These are phyloP conservation scores for Lasioglossum zephyrum DNA, from an alignment of 2,888 invertebrate species.

Conservation along the genomic window DNA sequence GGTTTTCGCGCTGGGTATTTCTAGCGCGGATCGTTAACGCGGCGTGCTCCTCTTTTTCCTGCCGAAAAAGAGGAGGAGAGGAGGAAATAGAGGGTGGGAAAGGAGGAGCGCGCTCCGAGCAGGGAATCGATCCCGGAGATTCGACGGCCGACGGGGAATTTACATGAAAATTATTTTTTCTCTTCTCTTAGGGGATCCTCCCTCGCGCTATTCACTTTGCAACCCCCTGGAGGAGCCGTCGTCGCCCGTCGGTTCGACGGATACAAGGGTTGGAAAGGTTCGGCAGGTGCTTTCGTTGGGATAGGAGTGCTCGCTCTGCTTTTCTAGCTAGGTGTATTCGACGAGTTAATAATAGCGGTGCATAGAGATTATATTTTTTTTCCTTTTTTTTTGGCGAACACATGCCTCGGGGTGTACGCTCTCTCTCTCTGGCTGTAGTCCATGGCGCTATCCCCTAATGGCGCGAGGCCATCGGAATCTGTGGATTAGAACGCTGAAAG, in stretches of 20 bases:
- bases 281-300: neutral
- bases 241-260: neutral
- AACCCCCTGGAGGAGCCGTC: neutral
- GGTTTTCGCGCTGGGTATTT: neutral
- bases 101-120: neutral
- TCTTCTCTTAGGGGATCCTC: neutral
- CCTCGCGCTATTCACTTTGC: neutral
- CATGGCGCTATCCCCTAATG: neutral
- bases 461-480: neutral
- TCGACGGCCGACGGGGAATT: neutral
- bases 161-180: slow-evolving; percentile 6
- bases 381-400: neutral
- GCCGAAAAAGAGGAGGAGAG: neutral
- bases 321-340: neutral
- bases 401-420: neutral
- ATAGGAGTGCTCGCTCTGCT: neutral
- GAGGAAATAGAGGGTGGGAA: neutral
- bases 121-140: slow-evolving; percentile 10
- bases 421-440: too few relatives aligned
- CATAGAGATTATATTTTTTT: neutral
- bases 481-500: neutral
- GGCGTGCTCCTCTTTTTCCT: neutral
- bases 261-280: neutral
- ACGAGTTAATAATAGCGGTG: neutral
- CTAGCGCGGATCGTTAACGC: slow-evolving; percentile 7